Conservation (phyloP, 2,113 vertebrate genomes). For the Engystomops pustulosus region DNA sequence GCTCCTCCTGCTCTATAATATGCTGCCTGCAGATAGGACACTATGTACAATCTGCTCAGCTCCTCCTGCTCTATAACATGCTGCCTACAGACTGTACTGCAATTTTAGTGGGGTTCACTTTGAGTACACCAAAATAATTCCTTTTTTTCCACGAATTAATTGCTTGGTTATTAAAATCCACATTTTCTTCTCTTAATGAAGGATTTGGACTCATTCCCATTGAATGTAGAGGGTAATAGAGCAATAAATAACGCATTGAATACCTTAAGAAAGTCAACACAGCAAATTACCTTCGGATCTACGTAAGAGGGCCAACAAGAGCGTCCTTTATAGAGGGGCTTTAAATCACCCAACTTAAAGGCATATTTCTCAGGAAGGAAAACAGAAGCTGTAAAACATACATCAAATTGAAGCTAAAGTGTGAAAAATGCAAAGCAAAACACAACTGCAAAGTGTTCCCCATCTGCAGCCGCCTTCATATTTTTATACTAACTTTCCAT, state of each 20-base stretch:
- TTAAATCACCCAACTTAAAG: conserved; percentile 51
- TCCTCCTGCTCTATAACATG: too few relatives aligned
- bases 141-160: background rate
- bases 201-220: background rate
- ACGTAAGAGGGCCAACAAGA: conserved; percentile 42
- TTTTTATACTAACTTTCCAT: conserved; percentile 54
- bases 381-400: conserved; percentile 57
- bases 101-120: background rate
- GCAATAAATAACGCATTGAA: background rate
- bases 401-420: conserved; percentile 56
- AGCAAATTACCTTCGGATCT: background rate
- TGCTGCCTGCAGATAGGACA: too few relatives aligned
- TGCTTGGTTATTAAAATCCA: background rate
- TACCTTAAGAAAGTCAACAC: conserved; percentile 19
- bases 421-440: conserved; percentile 57
- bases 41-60: too few relatives aligned
- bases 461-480: conserved; percentile 38
- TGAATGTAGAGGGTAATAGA: background rate
- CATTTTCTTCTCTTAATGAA: background rate
- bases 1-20: too few relatives aligned
- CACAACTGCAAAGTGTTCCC: conserved; percentile 30
- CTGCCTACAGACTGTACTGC: too few relatives aligned
- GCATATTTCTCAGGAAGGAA: conserved; percentile 51
- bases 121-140: background rate
- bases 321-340: conserved; percentile 34